Evolutionary conservation across 2,888 invertebrate genomes (phyloP), one percentile per base, ranked within the genome.

Genomic region (Panorpa germanica): DNA sequence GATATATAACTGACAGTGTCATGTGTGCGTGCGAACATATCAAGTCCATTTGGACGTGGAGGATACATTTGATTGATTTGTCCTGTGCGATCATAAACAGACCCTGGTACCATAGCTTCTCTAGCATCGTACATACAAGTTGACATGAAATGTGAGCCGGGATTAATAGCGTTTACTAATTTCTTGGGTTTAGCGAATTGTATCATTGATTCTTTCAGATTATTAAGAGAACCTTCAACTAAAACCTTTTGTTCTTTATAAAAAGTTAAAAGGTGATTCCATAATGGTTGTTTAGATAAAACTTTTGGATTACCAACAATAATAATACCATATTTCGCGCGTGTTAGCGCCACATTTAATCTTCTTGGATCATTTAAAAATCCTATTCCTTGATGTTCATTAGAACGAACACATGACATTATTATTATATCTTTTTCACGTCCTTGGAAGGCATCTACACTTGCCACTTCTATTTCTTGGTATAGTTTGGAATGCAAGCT

Each of bases 291-390:
- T 57, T 95, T 95, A 5, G 95, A 90, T 3, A 99, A 62, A 10
- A 99, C 95, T 55, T 96, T 98, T 0, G 98, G 96, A 57, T 98
- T 99, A 30, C 98, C 98, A 31, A 99, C 91, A 37, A 99, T 88
- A 39, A 99, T 95, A 25, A 95, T 80, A 9, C 95, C 95, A 54
- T 85, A 96, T 54, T 90, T 93, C 5, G 98, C 93, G 34, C 98
- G 70, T 0, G 98, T 99, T 11, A 99, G 56, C 0, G 98, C 98
- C 1, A 99, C 98, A 57, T 99, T 99, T 29, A 99, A 62, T 31
- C 98, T 78, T 3, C 98, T 65, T 1, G 98, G 96, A 53, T 99
- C 98, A 48, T 93, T 95, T 21, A 99, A 62, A 52, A 99, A 99
- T 1, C 98, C 98, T 44, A 99, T 98, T 22, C 93, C 96, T 51